A percentile compares a stretch with the other conserved stretches of the same genome.
These are phyloP conservation scores for Numenius phaeopus DNA, from an alignment of 2,797 vertebrate genomes.

Conservation along the genomic window DNA sequence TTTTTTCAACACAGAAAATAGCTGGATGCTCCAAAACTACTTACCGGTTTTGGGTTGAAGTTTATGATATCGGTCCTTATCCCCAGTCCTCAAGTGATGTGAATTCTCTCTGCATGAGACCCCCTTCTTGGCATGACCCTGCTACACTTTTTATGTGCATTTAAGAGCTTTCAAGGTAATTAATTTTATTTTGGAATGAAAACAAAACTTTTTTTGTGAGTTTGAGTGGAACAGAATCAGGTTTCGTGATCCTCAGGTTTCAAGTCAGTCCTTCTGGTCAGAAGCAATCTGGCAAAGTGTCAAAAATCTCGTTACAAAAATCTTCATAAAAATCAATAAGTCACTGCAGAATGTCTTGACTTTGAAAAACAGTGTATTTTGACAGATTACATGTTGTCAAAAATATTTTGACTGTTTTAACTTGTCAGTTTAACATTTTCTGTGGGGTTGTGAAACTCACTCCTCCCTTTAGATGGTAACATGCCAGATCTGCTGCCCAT, in stretches of 20 bases:
- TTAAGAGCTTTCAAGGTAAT: background rate
- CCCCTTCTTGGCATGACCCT: background rate
- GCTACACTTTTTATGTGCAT: background rate
- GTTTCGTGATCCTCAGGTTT: background rate
- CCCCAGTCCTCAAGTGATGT: background rate
- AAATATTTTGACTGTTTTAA: background rate
- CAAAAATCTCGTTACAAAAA: background rate
- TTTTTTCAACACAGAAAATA: background rate
- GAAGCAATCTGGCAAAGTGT: background rate
- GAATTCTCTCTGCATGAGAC: background rate
- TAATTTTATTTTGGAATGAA: background rate
- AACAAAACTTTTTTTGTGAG: background rate
- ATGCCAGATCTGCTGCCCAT: background rate
- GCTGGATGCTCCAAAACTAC: background rate
- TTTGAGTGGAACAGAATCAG: background rate
- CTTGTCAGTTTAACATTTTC: background rate
- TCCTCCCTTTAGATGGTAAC: background rate
- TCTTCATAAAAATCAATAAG: conserved; percentile 38
- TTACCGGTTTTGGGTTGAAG: background rate
- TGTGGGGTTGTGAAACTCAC: background rate
- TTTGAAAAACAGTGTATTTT: background rate
- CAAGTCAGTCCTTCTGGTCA: background rate
- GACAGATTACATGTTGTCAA: background rate
- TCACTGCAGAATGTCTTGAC: background rate
- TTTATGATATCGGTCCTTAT: background rate